These are phyloP conservation scores for Cyphomyrus discorhynchus DNA, from an alignment of 2,113 vertebrate genomes.

Conservation along the genomic window DNA sequence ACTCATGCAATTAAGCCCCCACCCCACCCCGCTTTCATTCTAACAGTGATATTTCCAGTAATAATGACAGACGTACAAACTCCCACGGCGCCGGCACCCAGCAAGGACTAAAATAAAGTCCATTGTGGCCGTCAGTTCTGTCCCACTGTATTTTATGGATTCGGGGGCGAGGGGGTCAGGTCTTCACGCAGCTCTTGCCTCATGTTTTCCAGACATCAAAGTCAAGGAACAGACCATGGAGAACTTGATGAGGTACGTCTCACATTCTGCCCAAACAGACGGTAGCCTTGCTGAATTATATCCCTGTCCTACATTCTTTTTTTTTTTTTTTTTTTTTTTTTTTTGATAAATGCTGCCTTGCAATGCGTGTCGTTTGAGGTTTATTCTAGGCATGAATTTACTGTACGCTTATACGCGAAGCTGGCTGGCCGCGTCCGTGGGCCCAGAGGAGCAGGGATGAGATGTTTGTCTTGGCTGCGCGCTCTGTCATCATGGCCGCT, in stretches of 20 bases:
- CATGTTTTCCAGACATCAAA: conserved; percentile 77
- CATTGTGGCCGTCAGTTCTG: background rate
- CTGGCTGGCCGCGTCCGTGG: conserved; percentile 9
- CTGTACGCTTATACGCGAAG: conserved; percentile 16
- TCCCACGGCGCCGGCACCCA: background rate
- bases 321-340: background rate
- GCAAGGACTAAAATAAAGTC: background rate
- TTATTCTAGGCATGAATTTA: conserved; percentile 28
- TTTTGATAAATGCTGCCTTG: conserved; percentile 10
- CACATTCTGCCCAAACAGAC: background rate
- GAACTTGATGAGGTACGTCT: conserved; percentile 88
- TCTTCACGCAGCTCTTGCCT: conserved; percentile 11
- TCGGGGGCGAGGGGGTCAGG: background rate
- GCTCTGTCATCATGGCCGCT: conserved; percentile 26
- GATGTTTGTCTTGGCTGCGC: conserved; percentile 54
- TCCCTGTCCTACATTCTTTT: conserved; percentile 16
- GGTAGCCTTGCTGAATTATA: conserved; percentile 19
- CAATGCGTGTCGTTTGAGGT: conserved; percentile 18
- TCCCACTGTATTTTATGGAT: background rate
- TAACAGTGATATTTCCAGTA: background rate
- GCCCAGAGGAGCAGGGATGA: conserved; percentile 33
- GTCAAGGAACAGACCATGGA: conserved; percentile 92
- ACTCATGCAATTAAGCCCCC: background rate
- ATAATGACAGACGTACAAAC: background rate
- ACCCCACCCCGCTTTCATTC: background rate